Evolutionary conservation across 2,888 invertebrate genomes (phyloP), one percentile per base, ranked within the genome.

Genomic region (Phyto melanocephala): DNA sequence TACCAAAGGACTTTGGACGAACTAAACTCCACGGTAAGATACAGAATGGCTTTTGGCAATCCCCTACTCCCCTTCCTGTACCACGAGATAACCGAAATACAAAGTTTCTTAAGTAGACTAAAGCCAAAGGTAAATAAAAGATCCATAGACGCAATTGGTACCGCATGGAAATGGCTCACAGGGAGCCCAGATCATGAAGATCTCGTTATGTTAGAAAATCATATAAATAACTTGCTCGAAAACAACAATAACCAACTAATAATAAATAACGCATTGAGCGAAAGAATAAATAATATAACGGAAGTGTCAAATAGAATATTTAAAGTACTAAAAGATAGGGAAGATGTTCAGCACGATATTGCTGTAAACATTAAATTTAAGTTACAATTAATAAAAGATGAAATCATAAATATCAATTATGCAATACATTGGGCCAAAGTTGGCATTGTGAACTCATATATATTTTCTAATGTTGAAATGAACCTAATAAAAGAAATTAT

Each of bases 391-490:
- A 74, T 82, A 65, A 82, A 84, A 20, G 77, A 83, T 54, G 81
- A 84, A 76, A 28, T 85, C 62, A 54, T 78, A 50, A 83, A 84
- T 67, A 72, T 79, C 33, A 70, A 72, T 11, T 75, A 85, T 58
- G 83, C 79, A 45, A 82, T 84, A 45, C 80, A 84, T 74, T 83
- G 75, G 81, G 76, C 75, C 10, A 84, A 76, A 47, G 28, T 52
- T 5, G 52, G 28, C 22, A 52, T 28, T 52, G 58, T 58, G 20
- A 85, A 84, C 60, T 80, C 76, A 11, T 80, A 79, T 10, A 75
- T 84, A 35, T 75, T 84, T 17, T 75, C 81, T 6, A 80, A 78
- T 40, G 76, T 45, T 0, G 84, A 86, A 80, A 63, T 85, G 63
- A 74, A 81, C 37, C 60, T 84, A 35, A 63, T 56, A 6, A 76